Evolutionary conservation across 2,888 invertebrate genomes (phyloP), one percentile per base, ranked within the genome.

Genomic region (Dicyrtomina minuta): DNA sequence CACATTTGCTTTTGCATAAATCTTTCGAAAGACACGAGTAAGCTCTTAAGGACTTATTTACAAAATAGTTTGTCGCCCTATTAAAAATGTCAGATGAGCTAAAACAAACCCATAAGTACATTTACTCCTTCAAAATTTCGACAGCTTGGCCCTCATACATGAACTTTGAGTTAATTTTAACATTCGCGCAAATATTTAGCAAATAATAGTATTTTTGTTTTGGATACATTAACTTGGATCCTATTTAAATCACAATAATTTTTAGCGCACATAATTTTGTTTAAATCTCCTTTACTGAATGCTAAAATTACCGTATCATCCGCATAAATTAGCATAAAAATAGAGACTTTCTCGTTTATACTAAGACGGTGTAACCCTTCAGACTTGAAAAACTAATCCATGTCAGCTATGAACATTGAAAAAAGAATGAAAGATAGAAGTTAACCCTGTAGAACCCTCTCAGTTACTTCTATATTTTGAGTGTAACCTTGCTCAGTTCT

Each of bases 371-470:
- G 2, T 22, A 51, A 3, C 0, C 53, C 51, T 22, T 15, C 22
- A 4, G 33, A 17, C 10, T 2, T n/a, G 17, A 64, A 53, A 33
- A 33, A 33, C 3, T 33, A 5, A 33, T 33, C 33, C 33, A 33
- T 33, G 44, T 66, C 66, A 4, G n/a, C 10, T 24, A 66, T 56
- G n/a, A 39, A 66, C 8, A 66, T 15, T 12, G 20, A 26, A 26
- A 66, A 66, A 2, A 66, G 24, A 6, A 41, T n/a, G 5, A 24
- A 13, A 27, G 20, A 39, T 27, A n/a, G n/a, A 26, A 26, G n/a
- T 27, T 66, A 56, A 12, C 66, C 58, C n/a, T 66, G 66, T 3
- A 66, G 26, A 2, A 1, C 66, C 66, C 27, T n/a, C 46, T 66
- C 59, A 13, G n/a, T 58, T 2, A 66, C 27, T 10, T 58, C 49